phyloP scores from a whole-genome alignment of 2,113 vertebrate species.

The Eudyptes chrysolophus region DNA sequence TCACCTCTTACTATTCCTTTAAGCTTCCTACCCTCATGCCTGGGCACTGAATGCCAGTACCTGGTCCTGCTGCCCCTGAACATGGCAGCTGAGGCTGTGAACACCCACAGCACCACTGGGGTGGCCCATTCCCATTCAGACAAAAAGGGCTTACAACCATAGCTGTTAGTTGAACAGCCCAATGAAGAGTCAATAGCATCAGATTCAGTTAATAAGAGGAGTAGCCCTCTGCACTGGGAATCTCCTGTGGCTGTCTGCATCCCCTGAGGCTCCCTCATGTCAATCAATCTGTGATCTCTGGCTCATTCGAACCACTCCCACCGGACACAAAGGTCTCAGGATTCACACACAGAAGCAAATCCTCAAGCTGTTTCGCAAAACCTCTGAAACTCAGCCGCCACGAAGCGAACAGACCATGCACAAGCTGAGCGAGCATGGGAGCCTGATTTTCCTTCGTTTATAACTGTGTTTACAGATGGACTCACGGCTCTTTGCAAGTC shows the following conservation, averaged over 20 bases:
- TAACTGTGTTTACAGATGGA: not conserved
- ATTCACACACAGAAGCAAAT: not conserved
- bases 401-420: not conserved
- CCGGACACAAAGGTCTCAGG: not conserved
- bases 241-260: not conserved
- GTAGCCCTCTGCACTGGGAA: not conserved
- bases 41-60: not conserved
- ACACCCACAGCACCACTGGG: not conserved
- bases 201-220: not conserved
- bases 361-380: not conserved
- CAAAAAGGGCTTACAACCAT: not conserved
- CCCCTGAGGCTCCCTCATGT: not conserved
- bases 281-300: not conserved
- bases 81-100: not conserved
- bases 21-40: not conserved
- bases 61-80: not conserved
- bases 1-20: not conserved
- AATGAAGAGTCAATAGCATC: not conserved
- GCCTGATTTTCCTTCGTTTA: not conserved
- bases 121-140: not conserved
- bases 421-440: rapidly evolving
- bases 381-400: not conserved
- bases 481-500: not conserved
- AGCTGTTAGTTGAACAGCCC: not conserved
- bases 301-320: not conserved